Evolutionary conservation across 2,797 vertebrate genomes (phyloP), one percentile per base, ranked within the genome.

Genomic region (Peromyscus melanophrys): DNA sequence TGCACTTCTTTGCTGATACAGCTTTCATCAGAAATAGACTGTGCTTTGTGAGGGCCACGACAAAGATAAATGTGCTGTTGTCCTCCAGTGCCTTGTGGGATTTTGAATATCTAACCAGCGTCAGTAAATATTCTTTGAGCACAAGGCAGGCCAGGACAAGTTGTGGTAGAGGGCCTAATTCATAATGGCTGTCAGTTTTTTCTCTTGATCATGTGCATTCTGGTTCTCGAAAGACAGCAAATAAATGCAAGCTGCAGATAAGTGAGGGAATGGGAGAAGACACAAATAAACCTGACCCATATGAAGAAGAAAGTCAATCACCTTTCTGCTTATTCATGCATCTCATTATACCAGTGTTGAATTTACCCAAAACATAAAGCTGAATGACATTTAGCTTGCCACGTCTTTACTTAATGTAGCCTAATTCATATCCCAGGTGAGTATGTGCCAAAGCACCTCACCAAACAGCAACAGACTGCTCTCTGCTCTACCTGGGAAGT

Each of bases 301-400:
- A 11, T 55, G 9, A 67, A 16, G 43, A 3, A 52, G 16, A 76
- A 87, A 80, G 83, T 37, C 12, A 23, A 46, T 78, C 37, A 52
- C 16, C 80, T 92, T 87, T 94, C 84, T 96, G 94, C 89, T 88
- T 93, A 67, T 57, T 90, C 77, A 88, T 7, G 34, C 75, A 69
- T 29, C 87, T 91, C 93, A 93, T 96, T 63, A 88, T 29, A 85
- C 81, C 92, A 95, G 85, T 69, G 93, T 63, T 78, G 93, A 96
- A 92, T 95, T 75, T 65, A 90, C 43, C 49, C 49, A 55, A 95
- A 96, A 94, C 93, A 73, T 90, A 89, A 92, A 95, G 81, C 37
- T 65, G 71, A 93, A 92, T 92, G 83, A 88, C 83, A 65, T 95
- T 89, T 89, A 82, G 95, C 81, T 75, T 88, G 92, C 83, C 77